phyloP scores from a whole-genome alignment of 2,797 vertebrate genomes.

The Silurus lanzhouensis region DNA sequence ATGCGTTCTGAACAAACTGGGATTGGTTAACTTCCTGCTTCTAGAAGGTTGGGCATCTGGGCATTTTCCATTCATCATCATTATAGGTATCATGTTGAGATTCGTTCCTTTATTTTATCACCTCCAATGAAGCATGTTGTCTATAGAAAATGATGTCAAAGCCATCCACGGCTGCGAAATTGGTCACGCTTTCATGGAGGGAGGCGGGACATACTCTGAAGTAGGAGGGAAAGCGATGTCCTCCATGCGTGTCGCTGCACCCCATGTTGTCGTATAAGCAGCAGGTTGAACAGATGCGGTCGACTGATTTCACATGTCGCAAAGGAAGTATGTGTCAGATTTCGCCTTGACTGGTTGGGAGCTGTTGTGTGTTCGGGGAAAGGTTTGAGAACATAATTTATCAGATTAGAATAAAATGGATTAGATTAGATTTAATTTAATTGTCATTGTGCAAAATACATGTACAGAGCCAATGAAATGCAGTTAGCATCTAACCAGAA shows the following conservation, averaged over 20 bases:
- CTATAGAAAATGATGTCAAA: not conserved
- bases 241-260: no score
- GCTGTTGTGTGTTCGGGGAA: not conserved
- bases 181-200: not conserved
- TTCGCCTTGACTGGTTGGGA: not conserved
- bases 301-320: not conserved
- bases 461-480: no score
- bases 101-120: not conserved
- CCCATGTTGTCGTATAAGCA: not conserved
- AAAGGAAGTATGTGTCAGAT: no score
- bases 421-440: no score
- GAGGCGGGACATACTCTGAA: not conserved
- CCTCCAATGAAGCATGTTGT: not conserved
- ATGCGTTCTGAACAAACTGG: slow-evolving; percentile 2
- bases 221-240: no score
- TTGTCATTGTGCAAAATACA: no score
- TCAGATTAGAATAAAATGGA: no score
- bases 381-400: not conserved
- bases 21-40: not conserved
- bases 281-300: not conserved
- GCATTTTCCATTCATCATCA: not conserved
- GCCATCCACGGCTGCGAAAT: not conserved
- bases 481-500: no score
- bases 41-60: not conserved
- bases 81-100: not conserved